Base-by-base conservation (phyloP, 2,797 vertebrate species). In the Lacerta agilis region DNA sequence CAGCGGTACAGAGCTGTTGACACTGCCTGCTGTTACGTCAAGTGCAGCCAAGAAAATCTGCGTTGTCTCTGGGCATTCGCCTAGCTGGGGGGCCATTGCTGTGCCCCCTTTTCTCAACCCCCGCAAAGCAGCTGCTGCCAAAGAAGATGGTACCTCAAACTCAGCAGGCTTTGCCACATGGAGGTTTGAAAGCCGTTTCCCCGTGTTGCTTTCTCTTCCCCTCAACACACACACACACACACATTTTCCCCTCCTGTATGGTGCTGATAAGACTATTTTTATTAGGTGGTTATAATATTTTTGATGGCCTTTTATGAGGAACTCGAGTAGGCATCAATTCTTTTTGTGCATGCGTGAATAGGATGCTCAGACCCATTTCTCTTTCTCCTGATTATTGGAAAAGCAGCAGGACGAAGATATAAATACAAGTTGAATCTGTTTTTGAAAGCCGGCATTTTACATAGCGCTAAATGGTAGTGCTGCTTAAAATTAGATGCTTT, bases 401-500 rank as follows among this genome's bases (percentile, higher is more conserved):
- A 93, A 95, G 85, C 33, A 94, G 41, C 45, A 88, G 84, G 41
- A 43, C 83, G 89, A 92, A 90, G 87, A 90, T 91, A 92, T 86
- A 95, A 94, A 94, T 87, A 91, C 49, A 13, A 91, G 94, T 91
- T 94, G 91, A 95, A 92, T 90, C 55, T 86, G 87, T 91, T 87
- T 92, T 88, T 90, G 84, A 96, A 95, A 95, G 79, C n/a, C 92
- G 87, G 89, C 91, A 85, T 82, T 95, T 94, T 92, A 90, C 86
- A 94, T 90, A 94, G 87, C 95, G 27, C 80, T 96, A 94, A 96
- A 95, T 95, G 93, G 95, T 93, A 96, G 86, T 90, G 91, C 81
- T 94, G 88, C 90, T 95, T 94, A 95, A 95, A 96, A 95, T 93
- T 92, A 92, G 92, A 89, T 95, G 90, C 88, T 96, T 96, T 97